These are phyloP conservation scores for Nudaria mundana DNA, from an alignment of 2,888 invertebrate species.

Conservation along the genomic window DNA sequence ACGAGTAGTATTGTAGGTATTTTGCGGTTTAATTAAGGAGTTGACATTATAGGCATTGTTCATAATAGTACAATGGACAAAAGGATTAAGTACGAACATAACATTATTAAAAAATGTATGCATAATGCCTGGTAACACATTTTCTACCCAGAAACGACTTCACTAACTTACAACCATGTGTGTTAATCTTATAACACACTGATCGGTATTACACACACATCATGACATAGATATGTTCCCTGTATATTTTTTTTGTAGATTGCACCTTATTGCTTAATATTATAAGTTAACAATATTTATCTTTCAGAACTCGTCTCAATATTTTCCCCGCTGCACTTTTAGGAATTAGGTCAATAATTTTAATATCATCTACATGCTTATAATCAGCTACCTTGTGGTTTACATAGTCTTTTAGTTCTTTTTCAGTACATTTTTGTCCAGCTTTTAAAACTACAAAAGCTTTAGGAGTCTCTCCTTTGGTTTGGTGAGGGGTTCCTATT, in stretches of 20 bases:
- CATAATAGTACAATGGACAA: too few relatives aligned
- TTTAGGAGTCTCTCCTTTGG: slow-evolving; percentile 88
- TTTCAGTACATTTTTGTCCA: slow-evolving; percentile 46
- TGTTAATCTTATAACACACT: too few relatives aligned
- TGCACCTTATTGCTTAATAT: neutral
- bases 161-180: neutral
- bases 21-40: too few relatives aligned
- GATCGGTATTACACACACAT: too few relatives aligned
- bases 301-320: slow-evolving; percentile 83
- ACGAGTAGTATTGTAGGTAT: too few relatives aligned
- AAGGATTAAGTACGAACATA: too few relatives aligned
- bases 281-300: slow-evolving; percentile 46
- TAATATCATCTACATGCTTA: slow-evolving; percentile 86
- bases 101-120: too few relatives aligned
- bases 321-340: slow-evolving; percentile 91
- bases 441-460: slow-evolving; percentile 84
- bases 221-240: too few relatives aligned
- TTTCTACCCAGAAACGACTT: too few relatives aligned
- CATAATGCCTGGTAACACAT: too few relatives aligned
- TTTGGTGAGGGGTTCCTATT: slow-evolving; percentile 86
- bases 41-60: too few relatives aligned
- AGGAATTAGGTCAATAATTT: slow-evolving; percentile 86
- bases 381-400: slow-evolving; percentile 87
- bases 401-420: slow-evolving; percentile 84
- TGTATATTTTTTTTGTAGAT: neutral